Percentiles rank a stretch among this genome's conserved stretches.
Conservation (phyloP, 2,797 vertebrate genomes). For the Danio choprae region DNA sequence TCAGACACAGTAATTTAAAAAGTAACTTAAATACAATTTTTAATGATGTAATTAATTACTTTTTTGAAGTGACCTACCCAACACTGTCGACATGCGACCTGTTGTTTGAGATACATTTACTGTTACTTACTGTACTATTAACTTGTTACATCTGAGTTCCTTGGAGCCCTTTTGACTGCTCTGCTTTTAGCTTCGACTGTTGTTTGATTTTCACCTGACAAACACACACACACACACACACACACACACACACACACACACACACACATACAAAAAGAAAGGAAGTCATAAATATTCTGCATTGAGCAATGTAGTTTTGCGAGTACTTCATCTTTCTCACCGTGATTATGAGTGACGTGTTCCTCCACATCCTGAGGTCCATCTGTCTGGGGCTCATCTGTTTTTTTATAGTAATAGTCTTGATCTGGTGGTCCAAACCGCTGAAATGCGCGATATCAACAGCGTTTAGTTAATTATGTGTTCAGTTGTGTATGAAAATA, state of each 20-base stretch:
- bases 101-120: background rate
- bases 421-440: constrained; percentile 78
- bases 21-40: no score
- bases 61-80: no score
- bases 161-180: background rate
- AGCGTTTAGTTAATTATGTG: background rate
- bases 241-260: background rate
- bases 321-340: constrained; percentile 42
- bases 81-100: background rate
- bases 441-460: constrained; percentile 58
- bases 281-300: background rate
- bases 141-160: background rate
- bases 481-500: no score
- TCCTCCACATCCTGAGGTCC: constrained; percentile 56
- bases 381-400: constrained; percentile 75
- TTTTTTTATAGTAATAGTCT: constrained; percentile 81
- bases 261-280: background rate
- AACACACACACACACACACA: background rate
- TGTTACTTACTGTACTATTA: background rate
- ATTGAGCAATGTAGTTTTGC: background rate
- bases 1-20: no score
- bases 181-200: background rate
- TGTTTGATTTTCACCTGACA: background rate
- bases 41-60: no score
- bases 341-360: constrained; percentile 10